Evolutionary conservation across 2,113 vertebrate genomes (phyloP).

Genomic region (Gnathonemus echidnorhynchus): DNA sequence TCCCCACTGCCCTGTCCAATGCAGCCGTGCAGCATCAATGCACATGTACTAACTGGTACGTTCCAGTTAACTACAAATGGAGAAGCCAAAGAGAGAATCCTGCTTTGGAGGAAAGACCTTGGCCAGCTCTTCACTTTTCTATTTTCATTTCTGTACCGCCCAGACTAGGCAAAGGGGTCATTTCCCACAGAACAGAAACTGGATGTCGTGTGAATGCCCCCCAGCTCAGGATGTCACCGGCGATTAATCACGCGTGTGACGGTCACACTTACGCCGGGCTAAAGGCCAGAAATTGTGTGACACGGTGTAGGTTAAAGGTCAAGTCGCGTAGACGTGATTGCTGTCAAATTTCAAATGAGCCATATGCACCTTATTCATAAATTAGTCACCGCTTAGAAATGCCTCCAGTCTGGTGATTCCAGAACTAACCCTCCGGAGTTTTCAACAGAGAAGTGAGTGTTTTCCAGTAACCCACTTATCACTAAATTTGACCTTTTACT

Average conservation of each 20-base stretch:
- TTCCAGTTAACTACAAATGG: neutral
- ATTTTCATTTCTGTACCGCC: neutral
- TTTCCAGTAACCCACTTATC: neutral
- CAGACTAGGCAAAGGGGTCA: neutral
- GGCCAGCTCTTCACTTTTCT: neutral
- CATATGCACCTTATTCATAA: neutral
- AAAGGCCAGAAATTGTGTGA: neutral
- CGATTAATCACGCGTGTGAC: neutral
- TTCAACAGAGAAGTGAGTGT: neutral
- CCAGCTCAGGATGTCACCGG: neutral
- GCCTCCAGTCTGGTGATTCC: neutral
- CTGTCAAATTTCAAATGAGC: conserved; percentile 1
- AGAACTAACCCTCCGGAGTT: neutral
- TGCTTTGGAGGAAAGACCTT: neutral
- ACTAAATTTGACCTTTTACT: conserved; percentile 8
- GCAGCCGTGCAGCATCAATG: neutral
- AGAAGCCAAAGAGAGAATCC: neutral
- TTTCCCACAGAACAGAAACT: neutral
- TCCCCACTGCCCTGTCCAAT: neutral
- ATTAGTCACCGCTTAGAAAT: neutral
- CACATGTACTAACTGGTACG: neutral
- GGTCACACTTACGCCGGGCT: neutral
- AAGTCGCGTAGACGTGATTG: neutral
- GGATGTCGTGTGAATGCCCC: neutral
- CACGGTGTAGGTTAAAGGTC: neutral